A percentile compares a stretch with the other conserved stretches of the same genome.
Evolutionary conservation across 2,888 invertebrate species (phyloP).

Genomic region (Ligdia adustata): DNA sequence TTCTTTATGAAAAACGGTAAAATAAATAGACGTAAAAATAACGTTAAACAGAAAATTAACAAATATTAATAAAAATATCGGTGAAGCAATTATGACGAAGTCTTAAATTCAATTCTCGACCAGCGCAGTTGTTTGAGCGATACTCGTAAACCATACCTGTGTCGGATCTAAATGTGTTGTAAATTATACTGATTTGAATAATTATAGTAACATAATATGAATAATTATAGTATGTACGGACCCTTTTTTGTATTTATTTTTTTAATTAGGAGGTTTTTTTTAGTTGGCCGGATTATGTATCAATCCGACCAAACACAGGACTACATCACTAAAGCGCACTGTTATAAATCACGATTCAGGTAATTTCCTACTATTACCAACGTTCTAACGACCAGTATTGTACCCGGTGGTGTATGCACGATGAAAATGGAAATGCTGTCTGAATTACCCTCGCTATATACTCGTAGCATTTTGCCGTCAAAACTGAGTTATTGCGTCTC

Average conservation of each 20-base stretch:
- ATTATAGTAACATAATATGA: too few species aligned
- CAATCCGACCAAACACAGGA: conserved; percentile 8
- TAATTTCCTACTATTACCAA: conserved; percentile 73
- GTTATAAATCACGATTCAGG: conserved; percentile 72
- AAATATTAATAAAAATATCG: too few species aligned
- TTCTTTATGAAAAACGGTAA: too few species aligned
- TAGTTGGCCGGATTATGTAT: not conserved
- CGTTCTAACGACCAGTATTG: conserved; percentile 68
- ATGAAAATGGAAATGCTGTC: conserved; percentile 38
- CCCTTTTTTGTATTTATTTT: conserved; percentile 2
- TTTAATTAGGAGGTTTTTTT: not conserved
- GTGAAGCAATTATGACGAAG: too few species aligned
- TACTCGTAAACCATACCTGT: too few species aligned
- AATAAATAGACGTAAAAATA: too few species aligned
- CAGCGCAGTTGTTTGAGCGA: too few species aligned
- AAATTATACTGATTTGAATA: too few species aligned
- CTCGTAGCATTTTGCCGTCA: conserved; percentile 27
- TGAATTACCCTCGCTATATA: conserved; percentile 27
- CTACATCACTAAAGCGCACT: conserved; percentile 13
- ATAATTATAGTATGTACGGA: too few species aligned
- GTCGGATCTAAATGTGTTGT: too few species aligned
- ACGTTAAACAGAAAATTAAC: too few species aligned
- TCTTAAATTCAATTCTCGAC: too few species aligned
- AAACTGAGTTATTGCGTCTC: conserved; percentile 30
- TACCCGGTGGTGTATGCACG: conserved; percentile 49